Base-by-base conservation (phyloP, 2,888 invertebrate species). In the Lymantria dispar region DNA sequence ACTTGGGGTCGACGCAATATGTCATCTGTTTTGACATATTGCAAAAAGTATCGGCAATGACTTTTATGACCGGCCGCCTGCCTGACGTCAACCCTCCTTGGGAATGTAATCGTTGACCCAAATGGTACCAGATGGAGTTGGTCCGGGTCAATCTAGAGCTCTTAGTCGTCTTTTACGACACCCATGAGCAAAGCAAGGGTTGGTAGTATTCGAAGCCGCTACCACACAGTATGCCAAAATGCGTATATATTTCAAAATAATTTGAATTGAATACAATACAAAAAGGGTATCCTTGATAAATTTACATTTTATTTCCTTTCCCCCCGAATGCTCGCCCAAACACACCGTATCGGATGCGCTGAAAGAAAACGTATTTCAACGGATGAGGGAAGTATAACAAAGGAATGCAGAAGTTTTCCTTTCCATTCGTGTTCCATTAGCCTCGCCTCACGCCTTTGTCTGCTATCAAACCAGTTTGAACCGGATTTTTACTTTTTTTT, bases 351-450 rank as follows among this genome's bases (percentile, higher is more conserved):
- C 42, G 48, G 56, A 65, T 67, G 58, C 67, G 58, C 61, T 67
- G 57, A 62, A 67, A 67, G 60, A 67, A 70, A 72, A 69, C 55
- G 64, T 63, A 66, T 69, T 72, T 52, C 55, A 65, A 50, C 53
- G 46, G 54, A 61, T 54, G 48, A 64, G 62, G 51, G 64, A 70
- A 70, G 64, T 70, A 71, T 64, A 70, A 72, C 70, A 72, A 72
- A 72, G 66, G 62, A 63, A 72, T 74, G 72, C 71, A 68, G 70
- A 71, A 71, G 70, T 69, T 64, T 70, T 64, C 61, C 69, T 72
- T 75, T 76, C 74, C 65, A 71, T 75, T 74, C 72, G 72, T 64
- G 73, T 75, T 78, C 79, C 70, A 75, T 78, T 80, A 78, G 74
- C 66, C 52, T 62, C 67, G 72, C 68, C 64, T 55, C 52, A 59